These are phyloP conservation scores for Cantharis rustica DNA, from an alignment of 2,888 invertebrate genomes.

Conservation along the genomic window DNA sequence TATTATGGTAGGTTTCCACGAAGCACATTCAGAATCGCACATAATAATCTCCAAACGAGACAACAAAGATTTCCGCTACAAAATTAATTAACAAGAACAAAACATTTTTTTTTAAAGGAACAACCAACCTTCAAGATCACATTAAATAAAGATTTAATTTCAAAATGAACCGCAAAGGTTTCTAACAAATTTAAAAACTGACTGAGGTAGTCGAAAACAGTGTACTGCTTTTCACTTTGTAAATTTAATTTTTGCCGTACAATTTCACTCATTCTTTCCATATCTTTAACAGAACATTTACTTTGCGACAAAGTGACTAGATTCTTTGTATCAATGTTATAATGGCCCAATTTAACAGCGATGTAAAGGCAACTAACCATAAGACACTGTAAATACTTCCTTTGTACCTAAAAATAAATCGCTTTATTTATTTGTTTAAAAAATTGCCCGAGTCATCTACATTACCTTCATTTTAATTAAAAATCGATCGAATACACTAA, in stretches of 20 bases:
- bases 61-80: slow-evolving; percentile 65
- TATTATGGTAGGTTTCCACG: slow-evolving; percentile 73
- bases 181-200: slow-evolving; percentile 68
- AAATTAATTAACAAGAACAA: not conserved
- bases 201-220: slow-evolving; percentile 71
- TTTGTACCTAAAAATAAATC: slow-evolving; percentile 59
- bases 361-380: slow-evolving; percentile 85
- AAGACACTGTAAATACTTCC: slow-evolving; percentile 87
- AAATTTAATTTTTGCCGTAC: slow-evolving; percentile 78
- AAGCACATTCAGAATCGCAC: slow-evolving; percentile 76
- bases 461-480: slow-evolving; percentile 81
- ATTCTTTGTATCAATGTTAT: slow-evolving; percentile 68
- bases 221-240: slow-evolving; percentile 62
- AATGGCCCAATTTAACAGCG: slow-evolving; percentile 71
- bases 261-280: slow-evolving; percentile 83
- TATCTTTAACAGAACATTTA: slow-evolving; percentile 83
- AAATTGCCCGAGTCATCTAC: not conserved
- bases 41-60: slow-evolving; percentile 75
- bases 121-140: slow-evolving; percentile 58
- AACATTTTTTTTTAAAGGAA: not conserved
- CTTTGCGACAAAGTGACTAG: slow-evolving; percentile 71
- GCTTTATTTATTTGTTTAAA: not conserved
- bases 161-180: slow-evolving; percentile 61
- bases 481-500: slow-evolving; percentile 81
- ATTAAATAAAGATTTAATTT: slow-evolving; percentile 59